These are phyloP conservation scores for Sebastes nivosus DNA, from an alignment of 2,797 vertebrate species.

Conservation along the genomic window DNA sequence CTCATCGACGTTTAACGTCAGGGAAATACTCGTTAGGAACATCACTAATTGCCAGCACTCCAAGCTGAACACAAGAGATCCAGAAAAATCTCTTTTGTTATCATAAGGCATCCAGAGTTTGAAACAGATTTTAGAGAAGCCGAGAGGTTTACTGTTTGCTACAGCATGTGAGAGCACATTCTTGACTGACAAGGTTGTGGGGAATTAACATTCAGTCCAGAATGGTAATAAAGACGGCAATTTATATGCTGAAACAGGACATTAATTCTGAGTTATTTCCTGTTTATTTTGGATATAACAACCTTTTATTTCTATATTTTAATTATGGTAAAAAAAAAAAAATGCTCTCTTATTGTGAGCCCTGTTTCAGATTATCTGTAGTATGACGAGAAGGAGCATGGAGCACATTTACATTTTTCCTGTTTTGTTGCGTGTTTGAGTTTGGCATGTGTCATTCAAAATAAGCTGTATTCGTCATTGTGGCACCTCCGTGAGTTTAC, in stretches of 20 bases:
- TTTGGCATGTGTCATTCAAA: conserved; percentile 6
- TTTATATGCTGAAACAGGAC: neutral
- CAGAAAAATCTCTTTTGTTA: neutral
- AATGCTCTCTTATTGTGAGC: neutral
- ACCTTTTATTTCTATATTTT: neutral
- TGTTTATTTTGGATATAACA: neutral
- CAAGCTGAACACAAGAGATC: neutral
- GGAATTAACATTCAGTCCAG: neutral
- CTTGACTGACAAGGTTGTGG: neutral
- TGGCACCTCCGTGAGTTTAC: neutral
- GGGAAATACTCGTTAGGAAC: too few species aligned
- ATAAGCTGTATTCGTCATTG: neutral
- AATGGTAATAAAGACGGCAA: neutral
- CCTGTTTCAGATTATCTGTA: conserved; percentile 11
- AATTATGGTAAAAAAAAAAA: neutral
- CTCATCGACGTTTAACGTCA: too few species aligned
- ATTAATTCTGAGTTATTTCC: neutral
- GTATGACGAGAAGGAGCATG: neutral
- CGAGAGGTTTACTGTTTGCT: neutral
- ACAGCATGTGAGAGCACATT: neutral
- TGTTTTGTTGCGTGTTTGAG: conserved; percentile 10
- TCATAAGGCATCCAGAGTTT: neutral
- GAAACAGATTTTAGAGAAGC: neutral
- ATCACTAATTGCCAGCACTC: neutral
- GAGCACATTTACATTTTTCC: neutral